phyloP scores from a whole-genome alignment of 2,113 vertebrate genomes.

The Strix uralensis region DNA sequence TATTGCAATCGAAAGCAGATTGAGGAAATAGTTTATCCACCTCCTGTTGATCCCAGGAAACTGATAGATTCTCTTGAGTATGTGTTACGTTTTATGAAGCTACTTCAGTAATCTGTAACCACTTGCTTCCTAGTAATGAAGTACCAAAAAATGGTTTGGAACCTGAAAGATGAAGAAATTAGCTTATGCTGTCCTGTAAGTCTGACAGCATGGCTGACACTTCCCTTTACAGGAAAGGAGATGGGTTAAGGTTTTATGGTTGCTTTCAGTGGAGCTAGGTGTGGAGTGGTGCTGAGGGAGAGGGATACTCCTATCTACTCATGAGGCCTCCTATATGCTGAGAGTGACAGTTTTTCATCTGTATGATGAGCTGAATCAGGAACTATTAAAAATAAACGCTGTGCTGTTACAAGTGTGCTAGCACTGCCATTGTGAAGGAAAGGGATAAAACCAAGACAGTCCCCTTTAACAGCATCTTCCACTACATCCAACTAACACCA shows the following conservation, averaged over 20 bases:
- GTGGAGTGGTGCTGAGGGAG: background rate
- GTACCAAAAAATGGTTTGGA: background rate
- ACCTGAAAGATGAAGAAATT: background rate
- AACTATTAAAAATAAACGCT: background rate
- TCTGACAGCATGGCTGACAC: background rate
- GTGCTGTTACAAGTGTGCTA: background rate
- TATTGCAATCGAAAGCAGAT: constrained; percentile 93
- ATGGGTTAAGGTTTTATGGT: background rate
- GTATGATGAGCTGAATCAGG: background rate
- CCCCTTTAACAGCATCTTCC: background rate
- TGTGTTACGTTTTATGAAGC: constrained; percentile 40
- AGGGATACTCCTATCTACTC: background rate
- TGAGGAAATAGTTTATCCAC: constrained; percentile 91
- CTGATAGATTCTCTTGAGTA: constrained; percentile 96
- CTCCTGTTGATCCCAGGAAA: constrained; percentile 91
- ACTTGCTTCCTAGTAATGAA: background rate
- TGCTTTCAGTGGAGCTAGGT: background rate
- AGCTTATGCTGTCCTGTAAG: background rate
- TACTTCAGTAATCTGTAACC: background rate
- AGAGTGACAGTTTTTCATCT: background rate
- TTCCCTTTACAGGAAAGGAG: background rate
- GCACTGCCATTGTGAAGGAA: background rate
- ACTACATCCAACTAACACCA: background rate
- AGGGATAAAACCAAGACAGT: background rate
- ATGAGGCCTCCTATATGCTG: background rate